Base-by-base conservation (phyloP, 2,888 invertebrate species). In the Atherix ibis region DNA sequence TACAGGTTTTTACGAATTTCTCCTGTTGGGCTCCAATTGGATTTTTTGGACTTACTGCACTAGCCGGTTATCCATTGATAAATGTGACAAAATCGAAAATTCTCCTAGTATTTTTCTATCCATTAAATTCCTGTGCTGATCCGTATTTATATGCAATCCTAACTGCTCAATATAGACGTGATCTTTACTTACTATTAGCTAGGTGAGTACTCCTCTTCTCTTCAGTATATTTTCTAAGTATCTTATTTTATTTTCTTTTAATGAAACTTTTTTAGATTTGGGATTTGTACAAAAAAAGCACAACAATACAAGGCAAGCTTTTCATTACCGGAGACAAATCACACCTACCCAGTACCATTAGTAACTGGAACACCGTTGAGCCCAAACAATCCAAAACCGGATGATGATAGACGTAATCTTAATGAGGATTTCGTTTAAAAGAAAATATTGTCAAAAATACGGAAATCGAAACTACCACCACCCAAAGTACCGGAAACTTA, bases 111-210 rank as follows among this genome's bases (percentile, higher is more conserved):
- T 87, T 91, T 54, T 87, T 91, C 53, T 85, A 89, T 53, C 91
- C 91, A 0, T 62, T 92, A 40, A 91, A 91, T 59, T 82, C 88
- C 1, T 88, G 87, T 53, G 85, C 89, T 25, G 89, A 92, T 62
- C 91, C 91, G 1, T 89, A 88, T 64, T 63, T 92, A 3, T 92
- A 91, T 58, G 89, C 87, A 13, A 82, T 91, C 44, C 65, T 88
- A 51, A 91, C 89, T 5, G 76, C 84, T 41, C 87, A 87, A 57
- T 88, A 85, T 52, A 68, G 85, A 27, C 68, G 75, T 44, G 87
- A 89, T 54, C 65, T 83, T 15, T 67, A 73, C 34, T 64, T 68
- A 9, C 54, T 83, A 26, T 59, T 82, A 31, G 70, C 76, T 3
- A 71, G 75, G 64, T 81, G 63, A 46, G 66, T 36, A 13, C 28